phyloP scores from a whole-genome alignment of 2,113 vertebrate genomes.

The Tachysurus fulvidraco region DNA sequence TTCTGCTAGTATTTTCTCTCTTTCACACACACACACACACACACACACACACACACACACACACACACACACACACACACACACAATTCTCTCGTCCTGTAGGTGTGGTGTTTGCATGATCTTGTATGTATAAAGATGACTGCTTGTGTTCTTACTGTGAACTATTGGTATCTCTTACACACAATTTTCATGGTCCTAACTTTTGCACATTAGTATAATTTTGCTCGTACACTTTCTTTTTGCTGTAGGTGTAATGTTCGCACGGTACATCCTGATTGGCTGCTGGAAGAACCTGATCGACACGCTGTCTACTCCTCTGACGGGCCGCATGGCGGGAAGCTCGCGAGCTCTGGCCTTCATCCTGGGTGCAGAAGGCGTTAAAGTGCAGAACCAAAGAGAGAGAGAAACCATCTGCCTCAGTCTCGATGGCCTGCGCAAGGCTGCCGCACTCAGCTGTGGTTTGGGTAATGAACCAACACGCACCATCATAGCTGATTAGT shows the following conservation, averaged over 20 bases:
- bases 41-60: not conserved
- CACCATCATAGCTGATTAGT: not conserved
- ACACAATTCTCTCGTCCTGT: not conserved
- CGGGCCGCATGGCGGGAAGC: constrained; percentile 92
- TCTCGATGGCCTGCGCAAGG: constrained; percentile 89
- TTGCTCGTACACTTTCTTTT: not conserved
- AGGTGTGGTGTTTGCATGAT: not conserved
- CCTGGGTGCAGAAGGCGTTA: constrained; percentile 87
- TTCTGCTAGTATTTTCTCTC: no score
- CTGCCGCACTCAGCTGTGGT: constrained; percentile 90
- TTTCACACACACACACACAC: not conserved
- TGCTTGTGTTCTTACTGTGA: not conserved
- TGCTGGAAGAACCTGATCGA: constrained; percentile 98
- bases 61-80: not conserved
- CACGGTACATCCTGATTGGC: constrained; percentile 89
- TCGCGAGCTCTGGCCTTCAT: constrained; percentile 90
- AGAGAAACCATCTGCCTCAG: constrained; percentile 93
- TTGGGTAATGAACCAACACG: constrained; percentile 74
- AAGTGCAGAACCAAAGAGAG: constrained; percentile 92
- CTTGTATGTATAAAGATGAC: not conserved
- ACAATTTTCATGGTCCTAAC: not conserved
- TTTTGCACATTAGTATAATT: not conserved
- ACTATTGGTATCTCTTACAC: not conserved
- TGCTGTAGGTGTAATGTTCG: constrained; percentile 83
- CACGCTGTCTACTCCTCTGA: constrained; percentile 88